Evolutionary conservation across 1,140 invertebrate species (phyloP).

Genomic region (Drosophila nebulosa): DNA sequence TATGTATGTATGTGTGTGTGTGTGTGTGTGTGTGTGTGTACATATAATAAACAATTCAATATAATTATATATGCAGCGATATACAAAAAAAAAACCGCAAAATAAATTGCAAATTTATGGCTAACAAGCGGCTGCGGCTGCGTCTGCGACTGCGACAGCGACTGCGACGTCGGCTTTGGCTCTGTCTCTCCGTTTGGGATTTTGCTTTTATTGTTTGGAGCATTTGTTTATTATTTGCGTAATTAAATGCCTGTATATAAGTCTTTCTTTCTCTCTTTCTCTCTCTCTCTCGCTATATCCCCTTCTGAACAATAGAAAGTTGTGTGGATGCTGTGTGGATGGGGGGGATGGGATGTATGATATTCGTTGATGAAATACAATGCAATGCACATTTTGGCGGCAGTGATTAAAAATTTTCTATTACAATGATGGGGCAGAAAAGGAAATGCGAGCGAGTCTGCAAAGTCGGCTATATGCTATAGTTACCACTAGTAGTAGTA

Average conservation of each 20-base stretch:
- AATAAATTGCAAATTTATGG: conserved; percentile 56
- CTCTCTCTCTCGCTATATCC: neutral
- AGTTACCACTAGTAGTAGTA: neutral
- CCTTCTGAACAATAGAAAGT: conserved; percentile 9
- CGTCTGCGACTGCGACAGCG: neutral
- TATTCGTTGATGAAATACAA: neutral
- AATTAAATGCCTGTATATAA: conserved; percentile 60
- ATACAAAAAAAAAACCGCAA: conserved; percentile 6
- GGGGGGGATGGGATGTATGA: neutral
- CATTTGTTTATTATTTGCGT: conserved; percentile 49
- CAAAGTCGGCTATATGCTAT: conserved; percentile 32
- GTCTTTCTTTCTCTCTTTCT: conserved; percentile 20
- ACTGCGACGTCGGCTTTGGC: neutral
- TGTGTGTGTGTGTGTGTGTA: neutral
- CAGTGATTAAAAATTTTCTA: conserved; percentile 47
- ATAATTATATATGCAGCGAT: conserved; percentile 14
- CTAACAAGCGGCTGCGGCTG: conserved; percentile 11
- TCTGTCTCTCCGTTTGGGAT: conserved; percentile 26
- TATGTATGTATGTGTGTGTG: neutral
- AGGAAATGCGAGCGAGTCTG: conserved; percentile 38
- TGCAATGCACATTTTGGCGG: conserved; percentile 42
- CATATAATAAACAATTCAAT: conserved; percentile 1
- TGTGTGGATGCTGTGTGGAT: conserved; percentile 22
- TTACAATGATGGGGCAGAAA: conserved; percentile 19
- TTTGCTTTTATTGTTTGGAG: conserved; percentile 21